These are phyloP conservation scores for Peromyscus californicus DNA, from an alignment of 2,113 vertebrate species.

Conservation along the genomic window DNA sequence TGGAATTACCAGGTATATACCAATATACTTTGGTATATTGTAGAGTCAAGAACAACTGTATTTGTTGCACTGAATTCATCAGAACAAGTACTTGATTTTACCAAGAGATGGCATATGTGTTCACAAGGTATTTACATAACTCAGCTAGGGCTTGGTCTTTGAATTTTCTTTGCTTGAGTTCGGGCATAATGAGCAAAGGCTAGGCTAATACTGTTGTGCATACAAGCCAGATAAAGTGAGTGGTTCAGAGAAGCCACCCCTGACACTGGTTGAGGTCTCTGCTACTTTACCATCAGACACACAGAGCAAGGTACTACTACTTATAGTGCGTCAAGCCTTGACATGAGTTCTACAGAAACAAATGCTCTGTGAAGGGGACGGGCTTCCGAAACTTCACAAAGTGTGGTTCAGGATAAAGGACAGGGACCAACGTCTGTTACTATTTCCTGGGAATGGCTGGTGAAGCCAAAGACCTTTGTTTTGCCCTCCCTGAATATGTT, in stretches of 20 bases:
- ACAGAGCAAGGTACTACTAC: not conserved
- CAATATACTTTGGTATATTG: no score
- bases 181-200: conserved; percentile 13
- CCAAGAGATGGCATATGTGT: not conserved
- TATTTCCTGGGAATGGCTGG: not conserved
- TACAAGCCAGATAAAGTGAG: not conserved
- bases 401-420: not conserved
- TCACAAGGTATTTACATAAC: not conserved
- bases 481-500: no score
- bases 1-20: no score
- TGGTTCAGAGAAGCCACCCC: not conserved
- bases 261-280: not conserved
- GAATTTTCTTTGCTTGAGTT: conserved; percentile 19
- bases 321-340: not conserved
- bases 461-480: not conserved
- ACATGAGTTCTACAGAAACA: not conserved
- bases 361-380: not conserved
- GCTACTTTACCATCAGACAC: not conserved
- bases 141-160: not conserved
- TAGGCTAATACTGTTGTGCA: not conserved
- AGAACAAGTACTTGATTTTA: conserved; percentile 25
- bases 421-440: not conserved
- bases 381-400: not conserved
- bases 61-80: not conserved
- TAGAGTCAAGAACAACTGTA: not conserved